A percentile compares a stretch with the other conserved stretches of the same genome.
Evolutionary conservation across 2,113 vertebrate species (phyloP).

Genomic region (Dicerorhinus sumatrensis): DNA sequence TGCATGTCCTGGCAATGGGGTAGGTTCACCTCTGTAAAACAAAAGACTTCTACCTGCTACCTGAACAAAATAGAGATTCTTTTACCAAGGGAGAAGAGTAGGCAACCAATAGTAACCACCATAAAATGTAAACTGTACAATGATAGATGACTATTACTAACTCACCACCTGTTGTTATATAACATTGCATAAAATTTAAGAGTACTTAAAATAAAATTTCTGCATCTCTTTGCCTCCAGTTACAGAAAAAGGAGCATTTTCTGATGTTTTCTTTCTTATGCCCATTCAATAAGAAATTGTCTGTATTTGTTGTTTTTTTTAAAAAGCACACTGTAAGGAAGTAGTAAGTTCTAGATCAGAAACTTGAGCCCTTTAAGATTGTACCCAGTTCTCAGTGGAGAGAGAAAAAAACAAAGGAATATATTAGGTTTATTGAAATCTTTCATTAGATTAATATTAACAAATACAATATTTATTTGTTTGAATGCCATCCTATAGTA

Average conservation of each 20-base stretch:
- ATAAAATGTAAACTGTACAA: not conserved
- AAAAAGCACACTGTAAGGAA: not conserved
- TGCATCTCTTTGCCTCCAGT: not conserved
- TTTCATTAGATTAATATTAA: not conserved
- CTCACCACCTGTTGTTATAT: not conserved
- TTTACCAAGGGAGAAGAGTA: not conserved
- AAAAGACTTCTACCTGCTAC: not conserved
- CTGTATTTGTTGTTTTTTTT: not conserved
- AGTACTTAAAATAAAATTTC: not conserved
- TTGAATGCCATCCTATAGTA: not conserved
- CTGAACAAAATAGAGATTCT: not conserved
- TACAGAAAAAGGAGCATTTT: not conserved
- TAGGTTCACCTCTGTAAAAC: not conserved
- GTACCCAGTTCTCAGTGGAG: not conserved
- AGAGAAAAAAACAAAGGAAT: not conserved
- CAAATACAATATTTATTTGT: not conserved
- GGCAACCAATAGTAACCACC: not conserved
- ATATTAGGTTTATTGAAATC: not conserved
- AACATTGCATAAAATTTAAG: not conserved
- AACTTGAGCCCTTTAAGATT: not conserved
- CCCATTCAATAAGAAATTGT: not conserved
- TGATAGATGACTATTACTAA: not conserved
- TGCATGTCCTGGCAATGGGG: not conserved
- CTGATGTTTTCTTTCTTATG: slow-evolving; percentile 21
- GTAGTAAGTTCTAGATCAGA: not conserved